Evolutionary conservation across 2,113 vertebrate genomes (phyloP).

Genomic region (Tretioscincus oriximinensis): DNA sequence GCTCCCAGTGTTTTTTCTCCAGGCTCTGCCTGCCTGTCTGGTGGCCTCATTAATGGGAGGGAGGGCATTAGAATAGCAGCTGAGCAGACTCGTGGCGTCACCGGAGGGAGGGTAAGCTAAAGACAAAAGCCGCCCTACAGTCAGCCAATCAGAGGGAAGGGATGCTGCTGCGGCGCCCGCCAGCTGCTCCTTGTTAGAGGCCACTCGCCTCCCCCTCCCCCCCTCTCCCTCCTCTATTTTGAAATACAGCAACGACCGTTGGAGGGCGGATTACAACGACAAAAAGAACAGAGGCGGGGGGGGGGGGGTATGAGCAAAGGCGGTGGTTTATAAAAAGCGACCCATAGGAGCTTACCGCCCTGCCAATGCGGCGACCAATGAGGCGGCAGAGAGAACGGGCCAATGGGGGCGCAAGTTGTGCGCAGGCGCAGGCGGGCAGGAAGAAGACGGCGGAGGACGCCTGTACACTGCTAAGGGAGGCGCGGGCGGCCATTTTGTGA

Average conservation of each 20-base stretch:
- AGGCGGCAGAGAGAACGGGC: not conserved
- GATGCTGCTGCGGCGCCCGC: not conserved
- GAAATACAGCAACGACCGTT: not conserved
- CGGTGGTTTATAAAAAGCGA: not conserved
- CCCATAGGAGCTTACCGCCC: slow-evolving; percentile 28
- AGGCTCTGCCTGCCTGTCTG: no score
- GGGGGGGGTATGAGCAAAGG: not conserved
- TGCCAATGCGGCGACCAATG: not conserved
- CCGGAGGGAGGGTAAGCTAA: not conserved
- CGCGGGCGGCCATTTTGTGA: slow-evolving; percentile 73
- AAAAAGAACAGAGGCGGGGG: not conserved
- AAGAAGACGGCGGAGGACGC: slow-evolving; percentile 1
- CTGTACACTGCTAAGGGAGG: slow-evolving; percentile 40
- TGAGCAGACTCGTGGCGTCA: no score
- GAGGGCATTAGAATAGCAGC: no score
- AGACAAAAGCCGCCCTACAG: not conserved
- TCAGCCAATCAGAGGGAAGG: slow-evolving; percentile 2
- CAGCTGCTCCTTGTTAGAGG: not conserved
- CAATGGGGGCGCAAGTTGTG: not conserved
- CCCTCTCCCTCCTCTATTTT: not conserved
- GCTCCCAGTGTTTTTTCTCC: no score
- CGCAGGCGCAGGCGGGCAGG: not conserved
- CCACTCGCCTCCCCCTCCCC: no score
- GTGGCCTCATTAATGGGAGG: no score
- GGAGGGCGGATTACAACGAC: no score